Evolutionary conservation across 2,797 vertebrate genomes (phyloP).

Genomic region (Diplodus sargus): DNA sequence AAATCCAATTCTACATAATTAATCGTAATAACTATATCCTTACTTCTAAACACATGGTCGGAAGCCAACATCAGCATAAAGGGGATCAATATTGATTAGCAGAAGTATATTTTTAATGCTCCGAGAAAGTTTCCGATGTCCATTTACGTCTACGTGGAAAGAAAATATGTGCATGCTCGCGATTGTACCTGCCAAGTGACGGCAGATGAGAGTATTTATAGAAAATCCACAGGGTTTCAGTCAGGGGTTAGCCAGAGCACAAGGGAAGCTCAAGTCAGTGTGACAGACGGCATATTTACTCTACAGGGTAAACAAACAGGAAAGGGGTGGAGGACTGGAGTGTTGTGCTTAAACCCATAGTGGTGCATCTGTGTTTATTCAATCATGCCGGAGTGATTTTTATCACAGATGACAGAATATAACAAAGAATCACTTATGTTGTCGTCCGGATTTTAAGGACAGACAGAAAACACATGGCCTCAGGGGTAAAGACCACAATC

Average conservation of each 20-base stretch:
- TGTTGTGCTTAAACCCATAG: slow-evolving; percentile 16
- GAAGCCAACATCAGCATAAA: slow-evolving; percentile 11
- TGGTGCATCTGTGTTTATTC: slow-evolving; percentile 36
- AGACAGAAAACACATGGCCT: not conserved
- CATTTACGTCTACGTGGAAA: not conserved
- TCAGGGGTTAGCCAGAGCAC: slow-evolving; percentile 52
- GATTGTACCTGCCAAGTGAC: slow-evolving; percentile 34
- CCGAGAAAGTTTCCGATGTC: not conserved
- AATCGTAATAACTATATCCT: slow-evolving; percentile 57
- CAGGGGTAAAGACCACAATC: not conserved
- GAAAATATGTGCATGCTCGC: slow-evolving; percentile 7
- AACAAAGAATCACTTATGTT: slow-evolving; percentile 2
- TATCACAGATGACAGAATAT: slow-evolving; percentile 9
- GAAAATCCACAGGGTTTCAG: slow-evolving; percentile 51
- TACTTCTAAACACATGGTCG: slow-evolving; percentile 10
- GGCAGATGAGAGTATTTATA: slow-evolving; percentile 62
- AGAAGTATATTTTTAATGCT: not conserved
- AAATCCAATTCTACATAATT: slow-evolving; percentile 77
- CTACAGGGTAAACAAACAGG: slow-evolving; percentile 72
- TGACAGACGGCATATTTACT: slow-evolving; percentile 56
- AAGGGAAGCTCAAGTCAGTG: slow-evolving; percentile 50
- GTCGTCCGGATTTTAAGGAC: slow-evolving; percentile 4
- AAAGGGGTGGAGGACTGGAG: slow-evolving; percentile 52
- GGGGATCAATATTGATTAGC: not conserved
- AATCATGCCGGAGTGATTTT: not conserved